Evolutionary conservation across 2,888 invertebrate genomes (phyloP), one percentile per base, ranked within the genome.

Genomic region (Epistrophe eligans): DNA sequence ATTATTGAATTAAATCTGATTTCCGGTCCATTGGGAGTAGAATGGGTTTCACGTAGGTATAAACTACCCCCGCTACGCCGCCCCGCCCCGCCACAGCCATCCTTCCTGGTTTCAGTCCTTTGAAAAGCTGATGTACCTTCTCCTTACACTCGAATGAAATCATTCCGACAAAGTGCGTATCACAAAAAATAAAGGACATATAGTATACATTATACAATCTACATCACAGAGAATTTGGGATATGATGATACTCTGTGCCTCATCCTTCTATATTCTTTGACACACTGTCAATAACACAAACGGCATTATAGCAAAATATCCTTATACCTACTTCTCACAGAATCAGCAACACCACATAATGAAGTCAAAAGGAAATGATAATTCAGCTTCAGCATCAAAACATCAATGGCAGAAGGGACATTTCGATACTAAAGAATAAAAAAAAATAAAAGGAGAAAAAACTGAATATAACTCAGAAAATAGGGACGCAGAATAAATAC

Each of bases 1-100:
- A 88, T 88, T 88, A 88, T 88, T 88, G 84, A 88, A 88, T 88
- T 88, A 88, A 88, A 88, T 88, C 80, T 84, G 84, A 84, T 80
- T 80, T 88, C 84, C 88, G 88, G 84, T 88, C 84, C 83, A 87
- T 83, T 83, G 87, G 87, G 76, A 72, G 71, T 24, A 43, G 40
- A 15, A 62, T 62, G 62, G 24, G 24, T 15, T 40, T 43, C 17
- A 15, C 5, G 6, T 11, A 15, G 2, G 15, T 15, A 55, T 9
- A 0, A 15, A 8, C 5, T 32, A 8, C 1, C 35, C 11, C n/a
- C 35, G 0, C 0, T n/a, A 24, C n/a, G n/a, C n/a, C n/a, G 3
- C 24, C 24, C 24, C 24, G 3, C 24, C 10, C 24, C 10, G 2
- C 11, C 11, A 35, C 17, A 17, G 4, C 38, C 13, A 19, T 15